Conservation (phyloP, 2,888 invertebrate species). For the Cepaea hortensis region DNA sequence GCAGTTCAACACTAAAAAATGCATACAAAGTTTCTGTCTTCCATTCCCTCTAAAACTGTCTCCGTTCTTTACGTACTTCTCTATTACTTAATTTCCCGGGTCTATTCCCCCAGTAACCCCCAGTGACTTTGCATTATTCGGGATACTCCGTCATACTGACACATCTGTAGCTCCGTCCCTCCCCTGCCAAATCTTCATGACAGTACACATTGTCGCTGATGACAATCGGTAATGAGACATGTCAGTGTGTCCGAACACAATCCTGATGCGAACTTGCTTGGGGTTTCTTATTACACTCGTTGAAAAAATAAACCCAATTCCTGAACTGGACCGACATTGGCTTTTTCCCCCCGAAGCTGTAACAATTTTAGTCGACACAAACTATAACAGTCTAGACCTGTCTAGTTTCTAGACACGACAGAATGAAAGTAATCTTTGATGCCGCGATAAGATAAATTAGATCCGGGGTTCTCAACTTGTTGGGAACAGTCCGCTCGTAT, state of each 20-base stretch:
- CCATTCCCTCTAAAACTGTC: too few relatives aligned
- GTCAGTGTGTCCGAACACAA: conserved; percentile 7
- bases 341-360: background rate
- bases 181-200: conserved; percentile 9
- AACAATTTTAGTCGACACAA: background rate
- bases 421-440: background rate
- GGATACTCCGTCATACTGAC: background rate
- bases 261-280: background rate
- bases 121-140: background rate
- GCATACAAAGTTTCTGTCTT: too few relatives aligned
- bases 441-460: background rate
- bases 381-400: background rate
- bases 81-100: too few relatives aligned
- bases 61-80: too few relatives aligned
- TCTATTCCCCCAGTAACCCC: background rate
- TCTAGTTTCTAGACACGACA: background rate
- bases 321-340: background rate
- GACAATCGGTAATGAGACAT: conserved; percentile 17
- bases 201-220: background rate
- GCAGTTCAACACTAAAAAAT: too few relatives aligned
- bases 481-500: background rate
- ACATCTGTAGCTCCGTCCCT: background rate
- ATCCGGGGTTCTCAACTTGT: background rate
- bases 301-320: background rate
- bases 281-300: background rate